A percentile compares a stretch with the other conserved stretches of the same genome.
These are phyloP conservation scores for Perccottus glenii DNA, from an alignment of 2,113 vertebrate species.

Conservation along the genomic window DNA sequence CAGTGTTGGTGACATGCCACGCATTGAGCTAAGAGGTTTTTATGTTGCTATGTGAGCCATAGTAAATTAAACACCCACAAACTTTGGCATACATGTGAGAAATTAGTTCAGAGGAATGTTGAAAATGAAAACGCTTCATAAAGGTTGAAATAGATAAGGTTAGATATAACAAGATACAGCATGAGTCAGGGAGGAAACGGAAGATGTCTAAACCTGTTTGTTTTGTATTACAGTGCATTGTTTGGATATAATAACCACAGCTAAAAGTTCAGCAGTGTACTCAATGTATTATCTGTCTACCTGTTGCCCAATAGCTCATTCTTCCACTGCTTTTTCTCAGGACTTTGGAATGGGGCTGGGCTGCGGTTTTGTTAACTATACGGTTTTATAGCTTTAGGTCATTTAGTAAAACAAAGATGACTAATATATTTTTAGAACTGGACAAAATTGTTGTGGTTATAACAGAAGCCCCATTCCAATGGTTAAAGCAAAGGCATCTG, in stretches of 20 bases:
- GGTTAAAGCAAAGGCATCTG: too few relatives aligned
- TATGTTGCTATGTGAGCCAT: constrained; percentile 23
- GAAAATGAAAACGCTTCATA: constrained; percentile 19
- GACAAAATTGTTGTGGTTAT: not conserved
- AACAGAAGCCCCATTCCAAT: too few relatives aligned
- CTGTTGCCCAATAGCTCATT: constrained; percentile 52
- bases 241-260: constrained; percentile 8
- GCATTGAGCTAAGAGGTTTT: constrained; percentile 37
- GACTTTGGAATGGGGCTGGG: constrained; percentile 39
- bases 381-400: constrained; percentile 3
- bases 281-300: constrained; percentile 27
- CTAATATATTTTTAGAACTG: not conserved
- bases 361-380: constrained; percentile 31
- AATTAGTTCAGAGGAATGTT: constrained; percentile 53
- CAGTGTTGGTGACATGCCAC: constrained; percentile 24
- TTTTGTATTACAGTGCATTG: constrained; percentile 39
- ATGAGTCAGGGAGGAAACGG: not conserved
- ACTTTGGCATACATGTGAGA: constrained; percentile 30
- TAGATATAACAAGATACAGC: constrained; percentile 13
- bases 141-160: constrained; percentile 17
- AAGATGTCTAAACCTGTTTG: constrained; percentile 28
- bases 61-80: constrained; percentile 25
- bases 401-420: constrained; percentile 11
- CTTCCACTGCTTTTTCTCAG: constrained; percentile 38
- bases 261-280: constrained; percentile 10